Evolutionary conservation across 2,888 invertebrate genomes (phyloP).

Genomic region (Emmelina monodactyla): DNA sequence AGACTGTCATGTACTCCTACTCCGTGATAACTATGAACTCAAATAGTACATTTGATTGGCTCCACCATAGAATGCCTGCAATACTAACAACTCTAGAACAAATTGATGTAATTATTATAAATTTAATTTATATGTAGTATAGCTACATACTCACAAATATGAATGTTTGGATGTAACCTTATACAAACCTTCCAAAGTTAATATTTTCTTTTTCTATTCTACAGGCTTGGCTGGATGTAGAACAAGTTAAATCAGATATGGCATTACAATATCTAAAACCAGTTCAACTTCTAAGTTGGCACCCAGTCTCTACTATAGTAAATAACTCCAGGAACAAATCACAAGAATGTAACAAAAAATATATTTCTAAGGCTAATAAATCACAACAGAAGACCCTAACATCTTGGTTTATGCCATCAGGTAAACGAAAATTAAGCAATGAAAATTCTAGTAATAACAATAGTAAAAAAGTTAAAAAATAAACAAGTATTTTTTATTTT

Average conservation of each 20-base stretch:
- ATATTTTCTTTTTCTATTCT: conserved; percentile 10
- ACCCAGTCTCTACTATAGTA: conserved; percentile 74
- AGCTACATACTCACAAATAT: no score
- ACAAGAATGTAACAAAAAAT: conserved; percentile 62
- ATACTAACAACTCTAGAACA: conserved; percentile 73
- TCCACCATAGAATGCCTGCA: conserved; percentile 85
- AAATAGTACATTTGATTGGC: conserved; percentile 70
- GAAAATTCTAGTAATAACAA: no score
- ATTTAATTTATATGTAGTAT: no score
- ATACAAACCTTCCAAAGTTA: background rate
- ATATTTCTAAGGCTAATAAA: conserved; percentile 29
- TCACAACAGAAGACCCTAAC: conserved; percentile 50
- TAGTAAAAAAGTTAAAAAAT: no score
- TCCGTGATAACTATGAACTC: conserved; percentile 81
- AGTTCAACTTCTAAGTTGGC: conserved; percentile 65
- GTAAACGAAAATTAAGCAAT: conserved; percentile 32
- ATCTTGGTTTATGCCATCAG: conserved; percentile 39
- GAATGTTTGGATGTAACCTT: background rate
- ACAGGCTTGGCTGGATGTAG: conserved; percentile 74
- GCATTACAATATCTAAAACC: conserved; percentile 66
- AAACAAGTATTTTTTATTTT: no score
- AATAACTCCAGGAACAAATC: conserved; percentile 77
- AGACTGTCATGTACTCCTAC: conserved; percentile 73
- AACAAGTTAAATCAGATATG: conserved; percentile 52
- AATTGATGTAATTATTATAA: conserved; percentile 67